A percentile compares a stretch with the other conserved stretches of the same genome.
Conservation (phyloP, 2,888 invertebrate genomes). For the Aphodius granarius region DNA sequence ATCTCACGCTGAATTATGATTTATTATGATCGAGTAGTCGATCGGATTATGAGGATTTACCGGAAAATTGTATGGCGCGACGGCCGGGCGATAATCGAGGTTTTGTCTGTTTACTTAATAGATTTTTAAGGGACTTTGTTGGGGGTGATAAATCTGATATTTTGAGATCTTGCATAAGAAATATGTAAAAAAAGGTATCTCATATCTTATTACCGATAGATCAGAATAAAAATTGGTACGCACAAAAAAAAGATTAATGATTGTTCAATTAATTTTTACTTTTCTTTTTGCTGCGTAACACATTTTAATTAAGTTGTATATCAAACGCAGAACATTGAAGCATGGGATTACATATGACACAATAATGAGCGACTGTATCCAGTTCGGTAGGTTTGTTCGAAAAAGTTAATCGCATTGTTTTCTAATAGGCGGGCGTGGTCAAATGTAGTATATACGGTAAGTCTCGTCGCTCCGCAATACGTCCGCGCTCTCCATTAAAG, state of each 20-base stretch:
- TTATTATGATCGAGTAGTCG: slow-evolving; percentile 21
- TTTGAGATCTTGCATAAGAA: too few species aligned
- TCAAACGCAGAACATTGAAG: neutral
- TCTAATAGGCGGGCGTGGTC: slow-evolving; percentile 5
- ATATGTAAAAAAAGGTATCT: too few species aligned
- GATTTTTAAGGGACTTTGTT: neutral
- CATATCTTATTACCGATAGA: too few species aligned
- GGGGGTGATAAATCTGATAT: too few species aligned
- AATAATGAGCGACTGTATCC: neutral
- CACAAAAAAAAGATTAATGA: too few species aligned
- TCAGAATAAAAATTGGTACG: too few species aligned
- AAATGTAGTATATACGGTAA: neutral
- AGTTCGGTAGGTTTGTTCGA: neutral
- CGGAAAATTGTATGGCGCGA: neutral
- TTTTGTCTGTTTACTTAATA: neutral
- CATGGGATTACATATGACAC: neutral
- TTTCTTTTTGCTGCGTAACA: neutral
- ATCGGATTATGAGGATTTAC: neutral
- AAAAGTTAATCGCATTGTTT: slow-evolving; percentile 12
- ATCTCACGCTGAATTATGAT: slow-evolving; percentile 19
- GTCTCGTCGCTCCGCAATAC: neutral
- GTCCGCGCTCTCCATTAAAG: slow-evolving; percentile 6
- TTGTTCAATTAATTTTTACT: too few species aligned
- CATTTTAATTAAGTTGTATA: neutral
- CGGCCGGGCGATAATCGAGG: slow-evolving; percentile 5